Base-by-base conservation (phyloP, 2,797 vertebrate genomes). In the Diplodus sargus region DNA sequence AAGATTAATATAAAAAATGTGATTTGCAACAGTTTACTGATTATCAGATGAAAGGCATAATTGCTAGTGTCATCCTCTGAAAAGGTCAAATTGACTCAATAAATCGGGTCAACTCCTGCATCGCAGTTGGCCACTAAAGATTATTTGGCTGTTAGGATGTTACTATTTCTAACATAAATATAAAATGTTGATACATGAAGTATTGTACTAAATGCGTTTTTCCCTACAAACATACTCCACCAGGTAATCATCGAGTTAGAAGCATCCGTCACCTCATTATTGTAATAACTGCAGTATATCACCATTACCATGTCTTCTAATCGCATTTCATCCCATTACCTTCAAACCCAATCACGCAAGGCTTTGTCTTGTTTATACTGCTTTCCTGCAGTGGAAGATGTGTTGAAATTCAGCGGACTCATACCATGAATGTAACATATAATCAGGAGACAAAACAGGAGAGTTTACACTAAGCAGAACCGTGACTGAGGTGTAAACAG, bases 401-500 rank as follows among this genome's bases (percentile, higher is more conserved):
- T 30, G 17, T 5, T 65, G 47, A 86, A 83, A 73, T 42, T 72
- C 30, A 75, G 56, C 56, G 66, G 61, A 17, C 72, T 71, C 52
- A 4, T 47, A 42, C 8, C 18, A 28, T 71, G n/a, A 71, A 49
- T 54, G 20, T 74, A 63, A 73, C 49, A 25, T 62, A 49, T 14
- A 78, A 76, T 76, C 62, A 77, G 70, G 81, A 39, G 39, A 28
- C 17, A 65, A 34, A 82, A 84, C 42, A 54, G 56, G 7, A 5
- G 25, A 49, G 76, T 73, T 88, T 76, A 83, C 61, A 76, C 60
- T 25, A 14, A 78, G 47, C 42, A 20, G 62, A 87, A 60, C 63
- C 30, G 10, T 61, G 69, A 62, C 70, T 76, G 57, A 23, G 76
- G 74, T 81, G 74, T 88, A 91, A 90, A 91, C 82, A 79, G 18